These are phyloP conservation scores for Chromoteleia sp. DNA, from an alignment of 2,888 invertebrate species.

Conservation along the genomic window DNA sequence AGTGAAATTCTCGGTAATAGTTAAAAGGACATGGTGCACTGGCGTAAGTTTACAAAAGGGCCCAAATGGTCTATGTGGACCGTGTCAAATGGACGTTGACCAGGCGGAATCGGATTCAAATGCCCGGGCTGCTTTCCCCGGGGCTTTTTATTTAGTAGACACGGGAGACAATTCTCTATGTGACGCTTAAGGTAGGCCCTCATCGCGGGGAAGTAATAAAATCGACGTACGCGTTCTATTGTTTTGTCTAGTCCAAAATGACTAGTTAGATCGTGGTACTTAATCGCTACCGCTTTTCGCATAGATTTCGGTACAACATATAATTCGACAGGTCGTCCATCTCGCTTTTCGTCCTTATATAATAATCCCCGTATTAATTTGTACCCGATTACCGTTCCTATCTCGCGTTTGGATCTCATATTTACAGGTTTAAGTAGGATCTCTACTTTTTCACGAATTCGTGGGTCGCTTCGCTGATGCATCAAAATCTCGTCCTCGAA, in stretches of 20 bases:
- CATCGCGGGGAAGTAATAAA: slow-evolving; percentile 35
- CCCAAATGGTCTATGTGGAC: too few relatives aligned
- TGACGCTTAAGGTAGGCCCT: slow-evolving; percentile 25
- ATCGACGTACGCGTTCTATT: neutral
- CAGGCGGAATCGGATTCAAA: slow-evolving; percentile 60
- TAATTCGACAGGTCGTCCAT: neutral
- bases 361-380: slow-evolving; percentile 44
- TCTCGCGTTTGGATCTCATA: slow-evolving; percentile 13
- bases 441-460: too few relatives aligned
- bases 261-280: too few relatives aligned
- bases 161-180: slow-evolving; percentile 17
- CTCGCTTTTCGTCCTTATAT: slow-evolving; percentile 24
- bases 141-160: slow-evolving; percentile 21
- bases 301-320: slow-evolving; percentile 50
- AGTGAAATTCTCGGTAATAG: too few relatives aligned
- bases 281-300: too few relatives aligned
- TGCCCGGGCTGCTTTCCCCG: slow-evolving; percentile 43
- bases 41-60: too few relatives aligned
- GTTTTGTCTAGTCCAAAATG: slow-evolving; percentile 36
- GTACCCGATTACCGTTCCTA: slow-evolving; percentile 17
- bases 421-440: slow-evolving; percentile 24
- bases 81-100: slow-evolving; percentile 65
- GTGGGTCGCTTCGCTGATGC: too few relatives aligned
- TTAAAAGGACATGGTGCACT: too few relatives aligned
- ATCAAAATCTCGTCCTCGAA: slow-evolving; percentile 50